Percentiles rank a stretch among this genome's conserved stretches.
These are phyloP conservation scores for Alsophila aescularia DNA, from an alignment of 2,888 invertebrate species.

Conservation along the genomic window DNA sequence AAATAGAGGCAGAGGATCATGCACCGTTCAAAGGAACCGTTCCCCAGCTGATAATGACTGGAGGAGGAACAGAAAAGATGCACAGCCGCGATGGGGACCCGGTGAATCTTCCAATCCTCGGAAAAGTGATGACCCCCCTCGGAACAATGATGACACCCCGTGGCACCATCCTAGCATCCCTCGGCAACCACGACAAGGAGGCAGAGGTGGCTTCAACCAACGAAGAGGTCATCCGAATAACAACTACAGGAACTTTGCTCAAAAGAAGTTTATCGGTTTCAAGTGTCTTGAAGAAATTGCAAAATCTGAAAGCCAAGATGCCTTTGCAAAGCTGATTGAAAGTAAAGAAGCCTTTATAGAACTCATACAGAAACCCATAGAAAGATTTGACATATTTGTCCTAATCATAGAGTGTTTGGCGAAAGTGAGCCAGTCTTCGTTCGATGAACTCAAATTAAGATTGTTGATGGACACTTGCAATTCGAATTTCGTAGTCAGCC, in stretches of 20 bases:
- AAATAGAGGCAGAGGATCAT: too few species aligned
- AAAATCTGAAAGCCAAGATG: conserved; percentile 55
- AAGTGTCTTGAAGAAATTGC: conserved; percentile 60
- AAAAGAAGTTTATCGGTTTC: conserved; percentile 45
- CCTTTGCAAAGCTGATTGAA: conserved; percentile 58
- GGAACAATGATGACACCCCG: too few species aligned
- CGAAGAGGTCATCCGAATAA: background rate
- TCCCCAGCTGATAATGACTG: too few species aligned
- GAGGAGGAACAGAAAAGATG: too few species aligned
- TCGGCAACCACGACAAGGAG: too few species aligned
- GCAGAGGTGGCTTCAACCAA: background rate
- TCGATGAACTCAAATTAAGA: too few species aligned
- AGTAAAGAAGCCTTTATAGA: conserved; percentile 59
- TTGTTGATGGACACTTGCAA: conserved; percentile 64
- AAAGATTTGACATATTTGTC: conserved; percentile 60
- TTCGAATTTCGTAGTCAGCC: conserved; percentile 56
- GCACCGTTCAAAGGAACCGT: too few species aligned
- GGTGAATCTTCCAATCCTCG: too few species aligned
- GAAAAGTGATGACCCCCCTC: too few species aligned
- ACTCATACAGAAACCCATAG: conserved; percentile 54
- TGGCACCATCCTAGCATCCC: too few species aligned
- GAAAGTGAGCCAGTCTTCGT: conserved; percentile 62
- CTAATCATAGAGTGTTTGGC: conserved; percentile 67
- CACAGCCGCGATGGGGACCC: too few species aligned
- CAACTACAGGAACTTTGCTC: background rate